Evolutionary conservation across 2,888 invertebrate species (phyloP).

Genomic region (Coremacera marginata): DNA sequence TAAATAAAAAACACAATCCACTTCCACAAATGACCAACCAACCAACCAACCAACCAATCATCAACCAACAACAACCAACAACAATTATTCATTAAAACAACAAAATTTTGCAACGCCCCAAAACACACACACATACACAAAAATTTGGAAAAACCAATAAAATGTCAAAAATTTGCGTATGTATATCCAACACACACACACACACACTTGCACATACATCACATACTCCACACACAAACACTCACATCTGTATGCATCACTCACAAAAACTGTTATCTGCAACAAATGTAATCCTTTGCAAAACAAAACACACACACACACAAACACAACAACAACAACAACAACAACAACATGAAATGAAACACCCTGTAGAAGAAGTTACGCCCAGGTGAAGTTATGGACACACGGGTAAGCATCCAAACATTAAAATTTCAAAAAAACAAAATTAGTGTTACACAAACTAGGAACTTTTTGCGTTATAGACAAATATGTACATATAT

Average conservation of each 20-base stretch:
- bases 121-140: constrained; percentile 33
- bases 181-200: constrained; percentile 43
- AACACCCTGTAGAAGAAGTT: constrained; percentile 72
- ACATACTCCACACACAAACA: constrained; percentile 47
- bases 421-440: neutral
- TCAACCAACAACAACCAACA: constrained; percentile 46
- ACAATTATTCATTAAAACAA: constrained; percentile 43
- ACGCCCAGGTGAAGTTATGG: constrained; percentile 93
- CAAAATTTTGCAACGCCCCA: constrained; percentile 33
- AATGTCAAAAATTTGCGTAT: constrained; percentile 12
- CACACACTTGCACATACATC: constrained; percentile 43
- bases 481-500: neutral
- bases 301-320: neutral
- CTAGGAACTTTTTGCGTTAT: neutral
- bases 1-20: constrained; percentile 1
- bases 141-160: constrained; percentile 39
- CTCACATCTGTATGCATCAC: constrained; percentile 3
- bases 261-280: neutral
- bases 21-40: constrained; percentile 11
- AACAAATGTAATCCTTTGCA: neutral
- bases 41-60: constrained; percentile 38
- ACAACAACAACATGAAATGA: constrained; percentile 39
- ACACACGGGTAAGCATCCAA: constrained; percentile 85
- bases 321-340: constrained; percentile 40
- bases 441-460: neutral